Base-by-base conservation (phyloP, 2,888 invertebrate species). In the Cordylochernes scorpioides region DNA sequence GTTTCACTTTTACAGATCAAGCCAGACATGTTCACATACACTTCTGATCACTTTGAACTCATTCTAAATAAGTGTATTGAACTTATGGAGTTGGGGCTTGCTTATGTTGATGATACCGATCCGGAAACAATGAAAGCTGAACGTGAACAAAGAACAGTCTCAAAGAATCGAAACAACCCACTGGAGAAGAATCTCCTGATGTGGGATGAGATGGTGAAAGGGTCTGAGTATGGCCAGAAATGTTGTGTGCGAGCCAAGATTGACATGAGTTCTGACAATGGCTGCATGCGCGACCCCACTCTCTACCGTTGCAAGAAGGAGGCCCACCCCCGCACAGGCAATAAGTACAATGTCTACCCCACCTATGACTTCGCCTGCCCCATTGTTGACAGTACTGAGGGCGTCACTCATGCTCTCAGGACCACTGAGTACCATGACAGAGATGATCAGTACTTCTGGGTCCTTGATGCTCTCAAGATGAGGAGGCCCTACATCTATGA, bases 311-410 rank as follows among this genome's bases (percentile, higher is more conserved):
- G 91, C 58, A 99, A 99, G 56, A 71, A 71, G 29, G 91, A 94
- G 50, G 62, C 68, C 2, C 97, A 99, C 59, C 80, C 91, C 0
- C 62, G 75, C 16, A 94, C 91, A 5, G 88, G 86, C 31, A 67
- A 63, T 15, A 73, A 82, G 57, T 99, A 94, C 59, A 94, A 88
- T 82, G 91, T 88, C 1, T 99, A 99, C 54, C 97, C 97, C 14
- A 99, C 97, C 0, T 99, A 99, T 49, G 97, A 99, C 58, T 99
- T 99, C 59, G 91, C 97, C 1, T 99, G 97, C 50, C 97, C 97
- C 0, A 88, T 99, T 48, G 94, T 99, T 28, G 97, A 99, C 55
- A 72, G 86, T 10, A 63, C 91, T 28, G 97, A 99, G 59, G 73
- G 77, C 30, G 88, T 99, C 12, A 99, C 97, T 0, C 97, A 99